Base-by-base conservation (phyloP, 2,888 invertebrate species). In the Ypsolopha scabrella region DNA sequence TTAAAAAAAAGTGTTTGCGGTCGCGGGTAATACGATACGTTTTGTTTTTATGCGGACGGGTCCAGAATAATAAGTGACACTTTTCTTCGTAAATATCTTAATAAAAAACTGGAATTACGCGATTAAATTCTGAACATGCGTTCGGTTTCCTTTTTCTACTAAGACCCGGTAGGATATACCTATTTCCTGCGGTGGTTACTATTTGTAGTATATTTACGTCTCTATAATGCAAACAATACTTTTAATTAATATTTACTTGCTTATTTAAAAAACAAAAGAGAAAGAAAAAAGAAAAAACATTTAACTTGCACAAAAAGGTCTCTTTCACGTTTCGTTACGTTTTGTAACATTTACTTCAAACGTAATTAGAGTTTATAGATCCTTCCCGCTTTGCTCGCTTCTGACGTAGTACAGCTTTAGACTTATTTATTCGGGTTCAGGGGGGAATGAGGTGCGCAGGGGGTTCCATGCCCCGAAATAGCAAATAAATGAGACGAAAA, bases 401-500 rank as follows among this genome's bases (percentile, higher is more conserved):
- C 79, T 79, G 80, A 80, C 76, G 82, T 78, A 77, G 82, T 78
- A 77, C 75, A 39, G 73, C 74, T 66, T 24, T 70, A 79, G 82
- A 81, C 76, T 85, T 85, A 80, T 83, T 83, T 82, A 80, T 78
- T 80, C 51, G 78, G 76, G 72, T 73, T 68, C 72, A 70, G 67
- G 73, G 69, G 66, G 64, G 61, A 57, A 24, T 58, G 68, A 70
- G 67, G 64, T 51, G 58, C 53, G 56, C 52, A 54, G 54, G 63
- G 59, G 65, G 63, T 67, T 67, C 52, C 44, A 65, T 73, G 70
- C 77, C 81, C 76, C 82, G 81, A 86, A 86, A 86, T 86, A 86
- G 86, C 86, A 83, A 83, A 85, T 86, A 86, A 86, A 86, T 86
- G 86, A 86, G 86, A 83, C 86, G 86, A 86, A 86, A 86, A 86